Conservation (phyloP, 2,797 vertebrate genomes). For the Smutsia temminckii region DNA sequence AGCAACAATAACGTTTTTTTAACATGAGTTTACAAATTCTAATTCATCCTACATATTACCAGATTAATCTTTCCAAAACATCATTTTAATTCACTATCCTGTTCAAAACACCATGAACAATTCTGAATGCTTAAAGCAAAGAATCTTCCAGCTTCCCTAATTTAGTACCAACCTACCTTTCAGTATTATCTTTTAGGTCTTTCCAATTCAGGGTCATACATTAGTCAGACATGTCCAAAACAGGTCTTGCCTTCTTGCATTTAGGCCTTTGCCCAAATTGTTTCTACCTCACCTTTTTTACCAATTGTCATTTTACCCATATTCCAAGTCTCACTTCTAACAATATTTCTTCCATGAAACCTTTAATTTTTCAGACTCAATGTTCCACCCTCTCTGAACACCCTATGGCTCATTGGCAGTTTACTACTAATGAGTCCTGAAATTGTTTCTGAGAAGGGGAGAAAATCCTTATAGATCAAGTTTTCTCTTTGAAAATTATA, state of each 20-base stretch:
- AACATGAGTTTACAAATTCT: neutral
- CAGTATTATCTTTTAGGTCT: neutral
- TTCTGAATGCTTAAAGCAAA: neutral
- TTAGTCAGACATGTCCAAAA: neutral
- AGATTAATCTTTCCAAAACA: neutral
- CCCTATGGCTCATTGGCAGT: neutral
- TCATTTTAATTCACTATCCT: neutral
- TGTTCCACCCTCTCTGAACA: neutral
- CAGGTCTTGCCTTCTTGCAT: neutral
- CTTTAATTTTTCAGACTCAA: neutral
- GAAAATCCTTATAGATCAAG: constrained; percentile 2
- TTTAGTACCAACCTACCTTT: neutral
- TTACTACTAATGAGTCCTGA: neutral
- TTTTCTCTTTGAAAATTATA: constrained; percentile 5
- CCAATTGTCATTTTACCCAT: neutral
- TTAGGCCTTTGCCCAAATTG: neutral
- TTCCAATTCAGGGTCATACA: neutral
- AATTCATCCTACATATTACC: neutral
- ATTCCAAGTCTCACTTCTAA: neutral
- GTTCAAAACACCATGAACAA: neutral
- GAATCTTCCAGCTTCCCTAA: neutral
- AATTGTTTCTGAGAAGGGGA: neutral
- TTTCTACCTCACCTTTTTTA: neutral
- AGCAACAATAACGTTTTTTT: neutral
- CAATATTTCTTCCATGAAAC: neutral